phyloP scores from a whole-genome alignment of 2,113 vertebrate genomes.

The Prunella fulvescens region DNA sequence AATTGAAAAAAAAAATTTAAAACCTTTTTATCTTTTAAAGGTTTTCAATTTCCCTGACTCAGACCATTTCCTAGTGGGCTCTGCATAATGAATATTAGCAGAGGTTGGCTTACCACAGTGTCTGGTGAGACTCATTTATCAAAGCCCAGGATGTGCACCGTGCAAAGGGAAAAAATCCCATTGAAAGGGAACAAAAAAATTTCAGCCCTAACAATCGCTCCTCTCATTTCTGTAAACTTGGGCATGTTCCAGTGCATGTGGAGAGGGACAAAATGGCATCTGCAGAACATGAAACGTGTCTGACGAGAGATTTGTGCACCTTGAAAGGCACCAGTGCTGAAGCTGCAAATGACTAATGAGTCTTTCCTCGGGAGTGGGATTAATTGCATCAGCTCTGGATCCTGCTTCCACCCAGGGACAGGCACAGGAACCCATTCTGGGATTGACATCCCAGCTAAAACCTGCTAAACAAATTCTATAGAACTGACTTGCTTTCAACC shows the following conservation, averaged over 20 bases:
- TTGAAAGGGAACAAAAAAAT: conserved; percentile 44
- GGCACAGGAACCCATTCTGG: neutral
- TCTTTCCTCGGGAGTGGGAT: neutral
- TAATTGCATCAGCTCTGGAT: neutral
- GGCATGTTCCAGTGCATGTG: conserved; percentile 42
- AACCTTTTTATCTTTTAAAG: conserved; percentile 36
- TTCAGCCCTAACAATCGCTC: conserved; percentile 44
- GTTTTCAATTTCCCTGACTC: conserved; percentile 43
- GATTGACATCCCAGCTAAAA: neutral
- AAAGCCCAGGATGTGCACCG: conserved; percentile 41
- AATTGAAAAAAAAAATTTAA: neutral
- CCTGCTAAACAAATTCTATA: neutral
- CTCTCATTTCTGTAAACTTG: conserved; percentile 45
- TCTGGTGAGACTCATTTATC: conserved; percentile 57
- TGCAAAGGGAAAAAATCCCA: conserved; percentile 15
- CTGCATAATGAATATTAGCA: conserved; percentile 64
- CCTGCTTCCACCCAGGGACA: neutral
- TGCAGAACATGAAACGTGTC: conserved; percentile 29
- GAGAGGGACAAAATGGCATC: conserved; percentile 23
- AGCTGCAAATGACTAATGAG: neutral
- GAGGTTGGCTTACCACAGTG: conserved; percentile 60
- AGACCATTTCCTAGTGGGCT: conserved; percentile 55
- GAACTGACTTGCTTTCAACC: neutral
- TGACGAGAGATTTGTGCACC: conserved; percentile 15
- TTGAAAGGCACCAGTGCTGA: conserved; percentile 13